Evolutionary conservation across 1,140 invertebrate species (phyloP), one percentile per base, ranked within the genome.

Genomic region (Lordiphosa collinella): DNA sequence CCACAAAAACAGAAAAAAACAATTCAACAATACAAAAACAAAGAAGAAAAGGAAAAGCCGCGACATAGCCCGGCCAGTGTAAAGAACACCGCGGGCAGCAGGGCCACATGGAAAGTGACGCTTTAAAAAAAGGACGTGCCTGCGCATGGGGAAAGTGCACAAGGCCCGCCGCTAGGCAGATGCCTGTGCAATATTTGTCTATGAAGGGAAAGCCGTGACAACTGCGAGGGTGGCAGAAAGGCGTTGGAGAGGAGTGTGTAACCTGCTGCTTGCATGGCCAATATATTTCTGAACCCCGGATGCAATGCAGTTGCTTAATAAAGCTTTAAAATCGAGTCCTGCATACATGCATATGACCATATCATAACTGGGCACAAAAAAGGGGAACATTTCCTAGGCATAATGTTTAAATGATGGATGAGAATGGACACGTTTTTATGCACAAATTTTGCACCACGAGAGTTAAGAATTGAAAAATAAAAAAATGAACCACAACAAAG

Each of bases 101-200:
- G 11, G n/a, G 34, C 10, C 7, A 29, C 63, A 62, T 51, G 66
- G 63, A 66, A 66, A 66, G 62, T 62, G 62, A 13, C 63, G 54
- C 57, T 40, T 55, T 56, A 41, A 69, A 58, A 56, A 32, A 35
- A 13, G 12, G 7, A 68, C 62, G 57, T 48, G 47, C 48, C 56
- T 32, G 25, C 53, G 70, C 37, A 40, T 57, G 56, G 53, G 47
- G 53, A 76, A 76, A 66, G 72, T 58, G 66, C 48, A 59, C 64
- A 67, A 67, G 64, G 65, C 53, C 37, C 55, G 34, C 74, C 54
- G 49, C 54, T 56, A 56, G 74, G 58, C 75, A 80, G 73, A 72
- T 74, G 70, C 59, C 65, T 51, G 52, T 52, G 75, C 74, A 69
- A 79, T 79, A 79, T 79, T 79, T 79, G 75, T 79, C 75, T 79